Conservation (phyloP, 2,113 vertebrate species). For the Phaethon lepturus region DNA sequence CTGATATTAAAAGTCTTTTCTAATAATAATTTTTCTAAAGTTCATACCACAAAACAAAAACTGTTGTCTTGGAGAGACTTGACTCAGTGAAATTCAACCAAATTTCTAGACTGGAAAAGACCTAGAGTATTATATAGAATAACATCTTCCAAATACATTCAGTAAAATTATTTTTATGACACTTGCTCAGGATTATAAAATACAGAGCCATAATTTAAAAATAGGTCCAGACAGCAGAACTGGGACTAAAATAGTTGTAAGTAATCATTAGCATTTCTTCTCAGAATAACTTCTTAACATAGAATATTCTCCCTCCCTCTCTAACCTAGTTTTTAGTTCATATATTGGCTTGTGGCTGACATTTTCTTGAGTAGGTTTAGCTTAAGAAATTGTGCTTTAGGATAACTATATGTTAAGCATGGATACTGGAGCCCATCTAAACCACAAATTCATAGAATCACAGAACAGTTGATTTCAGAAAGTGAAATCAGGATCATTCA, state of each 20-base stretch:
- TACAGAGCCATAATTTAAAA: not conserved
- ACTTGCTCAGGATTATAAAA: not conserved
- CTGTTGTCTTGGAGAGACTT: not conserved
- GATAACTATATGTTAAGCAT: not conserved
- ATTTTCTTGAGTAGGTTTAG: not conserved
- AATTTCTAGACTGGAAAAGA: not conserved
- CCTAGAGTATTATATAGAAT: not conserved
- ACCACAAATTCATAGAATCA: not conserved
- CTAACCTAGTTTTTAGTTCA: not conserved
- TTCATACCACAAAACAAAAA: not conserved
- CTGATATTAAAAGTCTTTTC: not conserved
- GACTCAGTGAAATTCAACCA: not conserved
- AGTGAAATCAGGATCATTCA: not conserved
- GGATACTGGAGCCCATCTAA: not conserved
- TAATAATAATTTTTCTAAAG: not conserved
- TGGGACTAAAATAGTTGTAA: not conserved
- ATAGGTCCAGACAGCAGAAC: not conserved
- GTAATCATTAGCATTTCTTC: not conserved
- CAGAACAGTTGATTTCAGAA: not conserved
- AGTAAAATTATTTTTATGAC: not conserved
- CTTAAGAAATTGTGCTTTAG: not conserved
- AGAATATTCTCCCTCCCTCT: not conserved
- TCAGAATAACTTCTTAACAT: not conserved
- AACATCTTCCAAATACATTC: not conserved
- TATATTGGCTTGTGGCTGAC: not conserved